phyloP scores from a whole-genome alignment of 2,113 vertebrate genomes.

The Cephalopterus ornatus region DNA sequence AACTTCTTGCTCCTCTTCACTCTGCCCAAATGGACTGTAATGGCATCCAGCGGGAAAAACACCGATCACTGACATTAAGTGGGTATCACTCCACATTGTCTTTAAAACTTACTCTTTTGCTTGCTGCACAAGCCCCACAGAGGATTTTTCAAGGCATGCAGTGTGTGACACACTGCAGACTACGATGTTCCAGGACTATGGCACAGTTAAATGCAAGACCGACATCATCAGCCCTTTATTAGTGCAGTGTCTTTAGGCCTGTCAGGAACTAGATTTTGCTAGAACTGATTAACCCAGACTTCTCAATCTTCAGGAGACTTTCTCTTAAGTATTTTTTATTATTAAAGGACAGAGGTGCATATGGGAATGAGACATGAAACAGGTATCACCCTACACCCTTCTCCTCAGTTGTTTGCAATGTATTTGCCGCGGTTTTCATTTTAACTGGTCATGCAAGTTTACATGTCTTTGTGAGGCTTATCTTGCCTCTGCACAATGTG shows the following conservation, averaged over 20 bases:
- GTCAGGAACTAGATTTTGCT: background rate
- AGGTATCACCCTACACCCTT: background rate
- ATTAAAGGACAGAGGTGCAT: background rate
- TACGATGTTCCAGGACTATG: background rate
- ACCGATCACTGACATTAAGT: fast-evolving
- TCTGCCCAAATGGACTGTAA: background rate
- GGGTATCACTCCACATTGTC: background rate
- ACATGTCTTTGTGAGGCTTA: background rate
- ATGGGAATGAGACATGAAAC: background rate
- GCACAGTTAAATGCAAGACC: background rate
- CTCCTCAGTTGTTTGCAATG: background rate
- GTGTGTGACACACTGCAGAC: background rate
- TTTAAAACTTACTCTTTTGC: background rate
- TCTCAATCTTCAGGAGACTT: background rate
- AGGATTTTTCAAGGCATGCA: background rate
- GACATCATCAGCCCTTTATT: background rate
- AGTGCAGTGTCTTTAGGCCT: background rate
- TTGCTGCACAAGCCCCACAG: background rate
- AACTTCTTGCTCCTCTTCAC: background rate
- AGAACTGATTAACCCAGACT: background rate
- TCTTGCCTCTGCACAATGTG: background rate
- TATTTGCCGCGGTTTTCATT: background rate
- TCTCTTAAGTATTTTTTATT: background rate
- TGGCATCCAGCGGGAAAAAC: background rate
- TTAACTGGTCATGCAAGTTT: background rate